phyloP scores from a whole-genome alignment of 2,113 vertebrate genomes.

The Phylloscopus trochiloides region DNA sequence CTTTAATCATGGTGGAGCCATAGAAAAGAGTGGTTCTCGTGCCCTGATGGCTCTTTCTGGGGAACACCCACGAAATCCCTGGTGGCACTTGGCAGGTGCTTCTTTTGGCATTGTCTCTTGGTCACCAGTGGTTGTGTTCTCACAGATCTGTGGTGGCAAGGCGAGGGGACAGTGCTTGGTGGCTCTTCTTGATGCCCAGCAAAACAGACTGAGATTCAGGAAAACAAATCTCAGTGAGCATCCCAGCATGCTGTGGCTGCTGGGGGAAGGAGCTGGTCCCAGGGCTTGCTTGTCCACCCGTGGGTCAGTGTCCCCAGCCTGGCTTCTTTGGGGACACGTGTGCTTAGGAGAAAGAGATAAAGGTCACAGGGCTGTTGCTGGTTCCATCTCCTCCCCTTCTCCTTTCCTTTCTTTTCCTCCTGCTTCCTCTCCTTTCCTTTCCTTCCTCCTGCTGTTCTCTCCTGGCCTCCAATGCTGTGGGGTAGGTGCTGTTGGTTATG shows the following conservation, averaged over 20 bases:
- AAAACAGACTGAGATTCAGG: not conserved
- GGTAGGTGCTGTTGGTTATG: not conserved
- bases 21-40: not conserved
- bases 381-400: not conserved
- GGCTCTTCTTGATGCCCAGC: not conserved
- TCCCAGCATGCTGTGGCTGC: not conserved
- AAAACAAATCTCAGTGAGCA: not conserved
- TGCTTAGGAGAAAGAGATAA: not conserved
- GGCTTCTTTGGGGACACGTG: rapidly evolving
- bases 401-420: not conserved
- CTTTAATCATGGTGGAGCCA: not conserved
- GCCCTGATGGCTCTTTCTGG: not conserved
- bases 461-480: rapidly evolving
- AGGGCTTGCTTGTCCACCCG: not conserved
- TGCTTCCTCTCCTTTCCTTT: not conserved
- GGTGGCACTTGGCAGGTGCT: not conserved
- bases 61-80: not conserved
- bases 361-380: rapidly evolving
- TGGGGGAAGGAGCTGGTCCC: not conserved
- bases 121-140: rapidly evolving
- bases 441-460: not conserved
- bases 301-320: not conserved
- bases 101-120: not conserved
- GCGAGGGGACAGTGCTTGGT: rapidly evolving
- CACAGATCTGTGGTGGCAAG: rapidly evolving